phyloP scores from a whole-genome alignment of 1,140 invertebrate genomes.

The Globodera ellingtonae region DNA sequence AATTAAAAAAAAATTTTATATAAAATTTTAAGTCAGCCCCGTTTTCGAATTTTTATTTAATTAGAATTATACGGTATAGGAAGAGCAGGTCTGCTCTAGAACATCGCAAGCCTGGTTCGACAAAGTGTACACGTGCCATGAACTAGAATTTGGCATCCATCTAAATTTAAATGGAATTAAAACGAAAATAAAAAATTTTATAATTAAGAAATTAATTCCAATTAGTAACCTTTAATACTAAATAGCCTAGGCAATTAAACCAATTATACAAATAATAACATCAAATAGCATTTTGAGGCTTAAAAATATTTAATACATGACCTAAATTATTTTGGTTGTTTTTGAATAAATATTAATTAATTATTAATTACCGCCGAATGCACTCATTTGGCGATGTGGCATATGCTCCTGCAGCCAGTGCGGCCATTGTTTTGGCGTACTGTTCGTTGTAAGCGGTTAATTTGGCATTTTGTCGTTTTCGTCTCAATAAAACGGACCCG shows the following conservation, averaged over 20 bases:
- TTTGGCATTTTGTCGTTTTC: slow-evolving; percentile 2
- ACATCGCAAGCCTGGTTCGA: slow-evolving; percentile 23
- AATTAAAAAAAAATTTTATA: too few species aligned
- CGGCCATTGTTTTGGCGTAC: slow-evolving; percentile 40
- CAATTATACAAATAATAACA: too few species aligned
- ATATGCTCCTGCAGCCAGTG: slow-evolving; percentile 47
- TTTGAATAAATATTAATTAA: neutral
- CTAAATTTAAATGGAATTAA: neutral
- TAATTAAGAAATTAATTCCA: slow-evolving; percentile 5
- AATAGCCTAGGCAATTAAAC: too few species aligned
- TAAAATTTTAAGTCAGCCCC: too few species aligned
- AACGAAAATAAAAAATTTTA: neutral
- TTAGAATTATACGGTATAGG: slow-evolving; percentile 2
- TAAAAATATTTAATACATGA: neutral
- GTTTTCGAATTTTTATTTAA: neutral
- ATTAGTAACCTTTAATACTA: neutral
- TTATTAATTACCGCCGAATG: slow-evolving; percentile 35
- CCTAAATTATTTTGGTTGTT: neutral
- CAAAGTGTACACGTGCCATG: slow-evolving; percentile 13
- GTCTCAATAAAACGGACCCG: neutral
- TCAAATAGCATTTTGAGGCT: too few species aligned
- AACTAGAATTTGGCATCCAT: slow-evolving; percentile 5
- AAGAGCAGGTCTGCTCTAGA: slow-evolving; percentile 16
- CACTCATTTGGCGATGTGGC: slow-evolving; percentile 38
- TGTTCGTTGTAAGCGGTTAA: slow-evolving; percentile 45